Evolutionary conservation across 2,113 vertebrate species (phyloP).

Genomic region (Lynx canadensis): DNA sequence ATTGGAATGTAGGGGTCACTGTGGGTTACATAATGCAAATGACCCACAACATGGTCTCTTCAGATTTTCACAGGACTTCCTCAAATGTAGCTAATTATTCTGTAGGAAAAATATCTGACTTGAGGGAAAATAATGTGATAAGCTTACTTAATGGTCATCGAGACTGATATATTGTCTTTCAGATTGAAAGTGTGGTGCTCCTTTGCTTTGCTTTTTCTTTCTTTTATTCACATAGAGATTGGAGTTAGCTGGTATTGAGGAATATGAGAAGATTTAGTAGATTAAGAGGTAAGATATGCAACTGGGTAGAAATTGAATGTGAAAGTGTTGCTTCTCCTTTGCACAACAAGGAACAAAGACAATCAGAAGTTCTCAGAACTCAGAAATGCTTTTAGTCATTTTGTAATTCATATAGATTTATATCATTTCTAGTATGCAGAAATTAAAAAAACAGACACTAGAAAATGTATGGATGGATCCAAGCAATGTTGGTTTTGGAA

Average conservation of each 20-base stretch:
- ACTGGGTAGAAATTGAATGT: background rate
- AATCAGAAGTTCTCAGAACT: background rate
- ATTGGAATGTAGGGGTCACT: background rate
- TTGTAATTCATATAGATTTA: background rate
- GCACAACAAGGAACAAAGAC: background rate
- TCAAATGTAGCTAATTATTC: background rate
- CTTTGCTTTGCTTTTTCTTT: background rate
- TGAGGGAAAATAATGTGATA: background rate
- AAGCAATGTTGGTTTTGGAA: constrained; percentile 13
- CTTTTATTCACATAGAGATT: background rate
- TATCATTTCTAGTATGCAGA: background rate
- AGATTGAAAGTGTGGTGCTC: background rate
- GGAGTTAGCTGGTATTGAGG: background rate
- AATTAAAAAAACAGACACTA: background rate
- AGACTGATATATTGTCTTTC: background rate
- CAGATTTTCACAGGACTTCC: background rate
- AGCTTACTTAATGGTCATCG: background rate
- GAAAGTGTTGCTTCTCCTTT: background rate
- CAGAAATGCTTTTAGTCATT: background rate
- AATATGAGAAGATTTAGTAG: background rate
- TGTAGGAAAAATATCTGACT: background rate
- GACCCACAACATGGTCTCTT: background rate
- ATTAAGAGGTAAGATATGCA: background rate
- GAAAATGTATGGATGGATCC: background rate
- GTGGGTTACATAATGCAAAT: background rate